Conservation (phyloP, 2,888 invertebrate species). For the Diadromus collaris region DNA sequence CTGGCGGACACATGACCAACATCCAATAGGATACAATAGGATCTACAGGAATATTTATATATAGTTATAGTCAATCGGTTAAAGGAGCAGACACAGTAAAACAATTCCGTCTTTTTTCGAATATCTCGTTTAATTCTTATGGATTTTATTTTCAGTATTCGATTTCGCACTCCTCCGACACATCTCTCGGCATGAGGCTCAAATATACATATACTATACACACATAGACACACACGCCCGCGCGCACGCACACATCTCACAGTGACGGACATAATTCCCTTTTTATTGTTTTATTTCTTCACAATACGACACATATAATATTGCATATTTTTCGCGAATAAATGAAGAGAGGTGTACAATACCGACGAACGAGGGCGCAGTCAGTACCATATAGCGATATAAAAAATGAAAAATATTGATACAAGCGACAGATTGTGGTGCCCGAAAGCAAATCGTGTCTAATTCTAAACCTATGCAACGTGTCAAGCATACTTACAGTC, state of each 20-base stretch:
- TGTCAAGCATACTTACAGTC: too few relatives aligned
- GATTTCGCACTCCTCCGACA: constrained; percentile 47
- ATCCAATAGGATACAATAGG: constrained; percentile 16
- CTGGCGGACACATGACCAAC: constrained; percentile 14
- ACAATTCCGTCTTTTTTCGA: constrained; percentile 14
- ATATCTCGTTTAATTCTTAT: constrained; percentile 50
- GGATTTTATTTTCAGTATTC: constrained; percentile 56
- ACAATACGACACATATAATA: background rate
- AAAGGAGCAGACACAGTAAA: background rate
- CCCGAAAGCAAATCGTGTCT: too few relatives aligned
- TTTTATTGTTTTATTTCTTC: constrained; percentile 6
- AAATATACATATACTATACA: constrained; percentile 37
- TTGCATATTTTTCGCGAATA: constrained; percentile 8
- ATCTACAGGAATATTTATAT: background rate
- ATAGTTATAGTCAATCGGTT: background rate
- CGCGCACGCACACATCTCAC: constrained; percentile 9
- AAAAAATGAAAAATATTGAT: too few relatives aligned
- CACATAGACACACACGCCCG: background rate
- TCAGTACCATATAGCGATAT: background rate
- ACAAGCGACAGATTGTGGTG: too few relatives aligned
- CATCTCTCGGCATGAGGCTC: constrained; percentile 33
- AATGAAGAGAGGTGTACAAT: background rate
- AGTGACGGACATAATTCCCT: constrained; percentile 36
- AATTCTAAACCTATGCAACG: too few relatives aligned
- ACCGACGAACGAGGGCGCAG: background rate